Evolutionary conservation across 2,797 vertebrate genomes (phyloP), one percentile per base, ranked within the genome.

Genomic region (Euthynnus affinis): DNA sequence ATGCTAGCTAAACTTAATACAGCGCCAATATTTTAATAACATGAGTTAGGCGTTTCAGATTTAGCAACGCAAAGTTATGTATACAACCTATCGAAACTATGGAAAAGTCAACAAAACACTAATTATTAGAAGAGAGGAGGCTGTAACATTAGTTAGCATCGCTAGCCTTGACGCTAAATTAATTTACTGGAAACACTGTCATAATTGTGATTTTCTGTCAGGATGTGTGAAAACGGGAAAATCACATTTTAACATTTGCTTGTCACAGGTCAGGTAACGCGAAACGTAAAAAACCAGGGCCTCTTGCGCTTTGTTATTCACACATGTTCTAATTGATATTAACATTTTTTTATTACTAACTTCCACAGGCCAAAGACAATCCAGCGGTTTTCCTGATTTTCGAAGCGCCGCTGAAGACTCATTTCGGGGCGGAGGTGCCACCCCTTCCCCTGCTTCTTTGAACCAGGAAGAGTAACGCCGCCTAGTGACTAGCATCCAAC

Each of bases 311-410:
- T 42, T 37, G 2, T 52, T 3, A 0, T 37, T 69, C 0, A 51
- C 52, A 67, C 2, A 12, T 27, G 7, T 71, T 51, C 73, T 90
- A 81, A 92, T n/a, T n/a, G n/a, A n/a, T 75, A 51, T 74, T 18
- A 3, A 23, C 18, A 7, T 1, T 20, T 8, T 20, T 18, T 5
- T 49, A 20, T n/a, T 58, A 37, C 58, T 37, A 48, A 85, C 76
- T 70, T 92, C 63, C 83, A 78, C 86, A 93, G 94, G 93, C 94
- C 94, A 48, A 78, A 86, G 64, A 78, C 25, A 71, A 90, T 83
- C 94, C 94, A 22, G 90, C 59, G 66, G 78, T 22, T 95, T 94
- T 92, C 94, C 91, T 94, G 85, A 90, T 74, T 89, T 52, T 55
- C 69, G 12, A 75, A 62, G 76, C 87, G 17, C 34, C n/a, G 57